Evolutionary conservation across 1,140 invertebrate genomes (phyloP), one percentile per base, ranked within the genome.

Genomic region (Cheumatopsyche charites): DNA sequence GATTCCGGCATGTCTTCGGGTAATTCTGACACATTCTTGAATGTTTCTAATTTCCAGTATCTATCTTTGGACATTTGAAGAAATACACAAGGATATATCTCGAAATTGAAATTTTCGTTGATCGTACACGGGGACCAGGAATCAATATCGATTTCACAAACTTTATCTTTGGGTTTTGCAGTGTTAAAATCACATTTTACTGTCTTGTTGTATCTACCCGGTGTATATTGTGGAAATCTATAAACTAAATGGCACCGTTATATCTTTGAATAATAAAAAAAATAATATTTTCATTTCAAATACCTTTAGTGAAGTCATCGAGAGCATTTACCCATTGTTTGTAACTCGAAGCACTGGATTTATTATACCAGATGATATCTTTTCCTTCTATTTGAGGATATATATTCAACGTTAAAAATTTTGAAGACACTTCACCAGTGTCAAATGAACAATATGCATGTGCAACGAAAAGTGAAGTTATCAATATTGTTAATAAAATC

Each of bases 21-120:
- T 72, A 90, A 79, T 67, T 83, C 81, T 42, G 86, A 83, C 29
- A 87, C 86, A 73, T 87, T 84, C 79, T 90, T 90, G 80, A 87
- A 90, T 76, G 86, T 90, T 69, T 87, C 78, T 36, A 90, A 90
- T 47, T 81, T 72, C 90, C 91, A 92, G 69, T 87, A 87, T 77
- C 86, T 0, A 15, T n/a, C 23, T 19, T 49, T 19, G 17, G 5
- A 15, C 4, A 49, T 5, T 49, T 49, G 3, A 13, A 49, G 13
- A 13, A 49, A 49, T 13, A 49, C 17, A 49, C 45, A 49, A 3
- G 45, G 45, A 5, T 4, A 49, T 5, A 13, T 49, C 4, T 19
- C 13, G 13, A 5, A 49, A 49, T 19, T 13, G 13, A 15, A 49
- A 4, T 15, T 15, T 5, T 5, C 17, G 4, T 49, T 13, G 13